Conservation (phyloP, 2,113 vertebrate genomes). For the Platichthys stellatus region DNA sequence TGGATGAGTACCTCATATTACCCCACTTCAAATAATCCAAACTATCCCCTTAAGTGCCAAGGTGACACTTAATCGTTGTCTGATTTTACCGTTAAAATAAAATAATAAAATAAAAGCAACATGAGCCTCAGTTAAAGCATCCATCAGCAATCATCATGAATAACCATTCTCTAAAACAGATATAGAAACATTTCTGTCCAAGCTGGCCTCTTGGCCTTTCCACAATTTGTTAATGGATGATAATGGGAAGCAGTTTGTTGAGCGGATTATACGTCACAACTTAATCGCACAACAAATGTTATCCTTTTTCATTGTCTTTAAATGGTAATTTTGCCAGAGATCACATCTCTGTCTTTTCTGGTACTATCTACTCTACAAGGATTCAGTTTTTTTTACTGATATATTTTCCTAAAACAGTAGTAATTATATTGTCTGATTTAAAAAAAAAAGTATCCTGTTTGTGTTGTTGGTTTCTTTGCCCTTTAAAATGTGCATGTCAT, state of each 20-base stretch:
- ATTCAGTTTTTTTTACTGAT: neutral
- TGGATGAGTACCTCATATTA: neutral
- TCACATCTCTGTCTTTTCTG: neutral
- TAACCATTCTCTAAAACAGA: neutral
- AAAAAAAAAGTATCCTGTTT: neutral
- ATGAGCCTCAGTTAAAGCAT: too few species aligned
- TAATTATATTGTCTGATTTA: neutral
- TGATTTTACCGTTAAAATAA: too few species aligned
- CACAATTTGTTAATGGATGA: neutral
- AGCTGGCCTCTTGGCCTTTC: neutral
- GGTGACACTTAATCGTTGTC: neutral
- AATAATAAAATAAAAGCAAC: too few species aligned
- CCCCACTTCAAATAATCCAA: neutral
- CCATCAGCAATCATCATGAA: too few species aligned
- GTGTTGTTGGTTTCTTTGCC: conserved; percentile 5
- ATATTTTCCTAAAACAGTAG: neutral
- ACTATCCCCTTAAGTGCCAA: neutral
- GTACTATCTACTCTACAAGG: neutral
- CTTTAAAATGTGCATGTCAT: neutral
- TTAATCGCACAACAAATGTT: neutral
- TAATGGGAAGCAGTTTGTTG: neutral
- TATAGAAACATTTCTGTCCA: neutral
- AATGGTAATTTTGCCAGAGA: too few species aligned
- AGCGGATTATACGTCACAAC: neutral
- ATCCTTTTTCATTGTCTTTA: neutral